phyloP scores from a whole-genome alignment of 2,888 invertebrate species.

The Troilus luridus region DNA sequence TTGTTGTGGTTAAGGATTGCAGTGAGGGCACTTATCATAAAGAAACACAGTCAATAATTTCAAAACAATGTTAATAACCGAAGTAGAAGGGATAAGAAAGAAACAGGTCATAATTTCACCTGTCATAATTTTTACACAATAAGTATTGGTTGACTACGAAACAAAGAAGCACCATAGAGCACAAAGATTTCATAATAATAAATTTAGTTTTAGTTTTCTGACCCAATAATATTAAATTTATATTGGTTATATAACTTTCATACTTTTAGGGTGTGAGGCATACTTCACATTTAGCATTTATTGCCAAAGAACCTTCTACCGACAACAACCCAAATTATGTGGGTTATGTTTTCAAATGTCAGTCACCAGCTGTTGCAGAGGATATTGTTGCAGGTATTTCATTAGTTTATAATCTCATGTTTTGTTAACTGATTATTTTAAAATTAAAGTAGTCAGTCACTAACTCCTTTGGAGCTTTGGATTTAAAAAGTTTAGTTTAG shows the following conservation, averaged over 20 bases:
- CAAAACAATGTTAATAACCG: no score
- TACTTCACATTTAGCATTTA: slow-evolving; percentile 93
- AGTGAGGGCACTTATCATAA: no score
- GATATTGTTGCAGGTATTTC: slow-evolving; percentile 81
- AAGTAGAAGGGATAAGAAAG: no score
- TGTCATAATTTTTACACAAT: no score
- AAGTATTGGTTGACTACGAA: no score
- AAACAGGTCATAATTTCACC: no score
- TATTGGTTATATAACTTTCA: not conserved
- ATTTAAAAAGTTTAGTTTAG: not conserved
- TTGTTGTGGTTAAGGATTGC: no score
- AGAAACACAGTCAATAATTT: no score
- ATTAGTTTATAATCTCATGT: not conserved
- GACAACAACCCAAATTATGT: slow-evolving; percentile 77
- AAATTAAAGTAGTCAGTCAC: not conserved
- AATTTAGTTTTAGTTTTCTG: no score
- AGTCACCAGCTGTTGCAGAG: slow-evolving; percentile 84
- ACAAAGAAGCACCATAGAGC: no score
- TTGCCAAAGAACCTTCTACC: slow-evolving; percentile 82
- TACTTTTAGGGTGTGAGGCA: slow-evolving; percentile 78
- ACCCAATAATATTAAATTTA: not conserved
- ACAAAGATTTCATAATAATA: no score
- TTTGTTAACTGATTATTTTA: not conserved
- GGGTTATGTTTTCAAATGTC: slow-evolving; percentile 91
- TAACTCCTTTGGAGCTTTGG: not conserved